Percentiles rank a stretch among this genome's conserved stretches.
Evolutionary conservation across 2,113 vertebrate species (phyloP).

Genomic region (Colistium nudipinnis): DNA sequence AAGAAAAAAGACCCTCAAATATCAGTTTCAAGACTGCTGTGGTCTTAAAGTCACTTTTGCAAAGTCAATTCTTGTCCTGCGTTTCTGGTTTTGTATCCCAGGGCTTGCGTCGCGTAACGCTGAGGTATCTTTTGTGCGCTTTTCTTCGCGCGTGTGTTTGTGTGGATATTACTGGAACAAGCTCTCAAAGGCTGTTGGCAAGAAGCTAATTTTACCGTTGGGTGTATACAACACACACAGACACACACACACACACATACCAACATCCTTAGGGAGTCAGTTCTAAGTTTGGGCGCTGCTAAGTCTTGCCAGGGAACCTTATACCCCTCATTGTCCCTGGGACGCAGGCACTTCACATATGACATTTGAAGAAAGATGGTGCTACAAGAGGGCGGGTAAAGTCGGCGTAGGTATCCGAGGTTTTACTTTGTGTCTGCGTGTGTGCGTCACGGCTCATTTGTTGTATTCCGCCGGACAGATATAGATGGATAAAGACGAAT

Average conservation of each 20-base stretch:
- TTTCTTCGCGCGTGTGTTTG: not conserved
- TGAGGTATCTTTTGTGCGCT: not conserved
- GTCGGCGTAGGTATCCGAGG: slow-evolving; percentile 4
- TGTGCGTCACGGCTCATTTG: not conserved
- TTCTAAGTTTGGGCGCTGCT: slow-evolving; percentile 82
- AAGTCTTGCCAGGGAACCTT: slow-evolving; percentile 81
- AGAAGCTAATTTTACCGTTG: slow-evolving; percentile 65
- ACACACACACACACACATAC: slow-evolving; percentile 51
- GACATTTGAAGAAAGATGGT: slow-evolving; percentile 78
- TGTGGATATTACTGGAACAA: slow-evolving; percentile 41
- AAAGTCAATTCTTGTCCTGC: too few relatives aligned
- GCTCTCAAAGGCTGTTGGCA: slow-evolving; percentile 51
- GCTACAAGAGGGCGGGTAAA: slow-evolving; percentile 35
- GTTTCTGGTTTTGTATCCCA: too few relatives aligned
- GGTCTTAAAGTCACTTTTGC: too few relatives aligned
- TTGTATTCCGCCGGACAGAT: not conserved
- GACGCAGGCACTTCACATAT: slow-evolving; percentile 74
- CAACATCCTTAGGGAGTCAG: slow-evolving; percentile 75
- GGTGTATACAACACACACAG: slow-evolving; percentile 41
- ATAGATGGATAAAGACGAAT: not conserved
- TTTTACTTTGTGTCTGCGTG: not conserved
- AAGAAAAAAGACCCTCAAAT: too few relatives aligned
- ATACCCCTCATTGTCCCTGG: slow-evolving; percentile 79
- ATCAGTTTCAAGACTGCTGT: too few relatives aligned
- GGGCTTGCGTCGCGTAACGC: too few relatives aligned